phyloP scores from a whole-genome alignment of 2,113 vertebrate genomes.

The Trochalopteron elliotii region DNA sequence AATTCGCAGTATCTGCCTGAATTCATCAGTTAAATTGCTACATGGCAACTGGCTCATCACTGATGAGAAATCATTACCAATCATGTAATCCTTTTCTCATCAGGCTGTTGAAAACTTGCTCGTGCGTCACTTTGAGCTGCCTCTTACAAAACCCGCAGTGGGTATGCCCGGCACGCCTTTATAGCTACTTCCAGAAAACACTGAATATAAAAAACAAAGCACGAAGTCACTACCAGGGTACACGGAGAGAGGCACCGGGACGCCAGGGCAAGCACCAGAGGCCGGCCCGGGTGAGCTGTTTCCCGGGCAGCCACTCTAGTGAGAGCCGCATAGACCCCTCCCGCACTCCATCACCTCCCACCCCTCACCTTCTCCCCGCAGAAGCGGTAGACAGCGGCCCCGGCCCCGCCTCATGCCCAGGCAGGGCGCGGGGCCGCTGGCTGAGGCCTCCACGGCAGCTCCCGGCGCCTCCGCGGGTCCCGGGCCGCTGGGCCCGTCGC shows the following conservation, averaged over 20 bases:
- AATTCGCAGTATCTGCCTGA: background rate
- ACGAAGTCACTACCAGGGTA: fast-evolving
- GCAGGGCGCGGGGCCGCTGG: background rate
- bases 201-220: background rate
- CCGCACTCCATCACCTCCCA: background rate
- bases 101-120: background rate
- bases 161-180: background rate
- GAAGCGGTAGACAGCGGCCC: background rate
- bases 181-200: background rate
- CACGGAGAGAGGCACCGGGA: background rate
- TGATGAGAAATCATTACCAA: background rate
- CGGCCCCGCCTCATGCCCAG: slow-evolving; percentile 10
- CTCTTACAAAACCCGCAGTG: background rate
- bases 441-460: background rate
- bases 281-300: background rate
- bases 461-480: background rate
- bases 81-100: background rate
- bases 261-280: background rate
- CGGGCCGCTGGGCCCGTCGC: background rate
- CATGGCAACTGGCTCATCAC: background rate
- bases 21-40: background rate
- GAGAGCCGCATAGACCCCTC: background rate
- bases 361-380: slow-evolving; percentile 43
- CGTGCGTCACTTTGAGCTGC: background rate
- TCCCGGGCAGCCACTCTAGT: too few relatives aligned